A percentile compares a stretch with the other conserved stretches of the same genome.
Evolutionary conservation across 2,113 vertebrate species (phyloP).

Genomic region (Sylvilagus bachmani): DNA sequence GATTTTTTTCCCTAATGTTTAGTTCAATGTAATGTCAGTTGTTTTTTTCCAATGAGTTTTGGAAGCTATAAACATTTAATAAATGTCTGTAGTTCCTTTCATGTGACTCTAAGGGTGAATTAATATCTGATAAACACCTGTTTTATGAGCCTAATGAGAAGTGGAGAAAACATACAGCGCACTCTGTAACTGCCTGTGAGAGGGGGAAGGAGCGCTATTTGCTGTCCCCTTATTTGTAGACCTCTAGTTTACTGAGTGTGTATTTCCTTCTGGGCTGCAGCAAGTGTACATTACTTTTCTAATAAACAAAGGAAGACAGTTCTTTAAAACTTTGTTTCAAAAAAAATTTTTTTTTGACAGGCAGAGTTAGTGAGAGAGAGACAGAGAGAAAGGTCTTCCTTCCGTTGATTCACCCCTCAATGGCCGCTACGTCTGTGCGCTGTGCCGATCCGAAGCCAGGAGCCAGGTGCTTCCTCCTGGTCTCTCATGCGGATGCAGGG

Average conservation of each 20-base stretch:
- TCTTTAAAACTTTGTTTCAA: slow-evolving; percentile 23
- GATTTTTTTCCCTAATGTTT: not conserved
- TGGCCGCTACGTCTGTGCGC: no score
- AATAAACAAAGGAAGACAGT: not conserved
- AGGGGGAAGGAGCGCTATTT: not conserved
- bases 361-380: no score
- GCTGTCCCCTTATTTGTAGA: slow-evolving; percentile 27
- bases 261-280: not conserved
- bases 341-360: not conserved
- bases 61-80: slow-evolving; percentile 26
- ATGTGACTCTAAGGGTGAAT: slow-evolving; percentile 10
- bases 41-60: slow-evolving; percentile 53
- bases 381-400: no score
- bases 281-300: slow-evolving; percentile 25
- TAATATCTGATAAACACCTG: not conserved
- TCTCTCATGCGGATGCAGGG: no score
- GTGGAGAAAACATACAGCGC: not conserved
- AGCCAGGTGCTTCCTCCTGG: no score
- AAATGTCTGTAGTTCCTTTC: not conserved
- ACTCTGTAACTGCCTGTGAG: not conserved
- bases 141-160: slow-evolving; percentile 30
- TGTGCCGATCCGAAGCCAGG: no score
- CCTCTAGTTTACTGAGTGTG: not conserved
- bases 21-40: not conserved
- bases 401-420: no score